Base-by-base conservation (phyloP, 2,888 invertebrate genomes). In the Polylopha cassiicola region DNA sequence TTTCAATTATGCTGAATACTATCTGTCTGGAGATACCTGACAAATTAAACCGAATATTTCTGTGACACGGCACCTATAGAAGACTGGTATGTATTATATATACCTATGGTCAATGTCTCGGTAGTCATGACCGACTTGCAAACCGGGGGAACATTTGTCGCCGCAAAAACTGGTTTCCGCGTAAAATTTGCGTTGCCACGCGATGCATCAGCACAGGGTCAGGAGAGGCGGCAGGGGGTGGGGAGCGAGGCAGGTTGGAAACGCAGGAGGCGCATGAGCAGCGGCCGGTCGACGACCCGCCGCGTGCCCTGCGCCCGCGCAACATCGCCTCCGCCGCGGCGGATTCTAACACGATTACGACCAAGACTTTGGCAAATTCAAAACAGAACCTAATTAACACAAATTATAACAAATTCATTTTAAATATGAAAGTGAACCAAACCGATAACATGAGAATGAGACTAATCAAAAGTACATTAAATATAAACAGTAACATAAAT, bases 251-350 rank as follows among this genome's bases (percentile, higher is more conserved):
- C 70, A 58, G 65, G 74, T 72, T 73, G 69, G 65, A 75, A 78
- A 73, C 79, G 78, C 79, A 80, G 77, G 74, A 80, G 78, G 79
- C 76, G 73, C 76, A 72, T 70, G 79, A 79, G 66, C 77, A 69
- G 65, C 77, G 74, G 62, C 65, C 77, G 81, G 82, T 82, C 84
- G 82, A 78, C 82, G 82, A 82, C 82, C 84, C 73, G 73, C 68
- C 71, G 70, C 74, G 68, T 74, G 78, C 80, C 80, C 78, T 76
- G 81, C 73, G 73, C 74, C 61, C 61, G 73, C 74, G 72, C 76
- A 81, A 67, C 80, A 77, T 73, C 68, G 77, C 61, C 57, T 69
- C 61, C 64, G 65, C 66, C 64, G 64, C 58, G 58, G 61, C 60
- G 61, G 64, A 76, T 74, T 71, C 70, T 73, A 74, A 67, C 69